Conservation (phyloP, 2,797 vertebrate species). For the Mycteria americana region DNA sequence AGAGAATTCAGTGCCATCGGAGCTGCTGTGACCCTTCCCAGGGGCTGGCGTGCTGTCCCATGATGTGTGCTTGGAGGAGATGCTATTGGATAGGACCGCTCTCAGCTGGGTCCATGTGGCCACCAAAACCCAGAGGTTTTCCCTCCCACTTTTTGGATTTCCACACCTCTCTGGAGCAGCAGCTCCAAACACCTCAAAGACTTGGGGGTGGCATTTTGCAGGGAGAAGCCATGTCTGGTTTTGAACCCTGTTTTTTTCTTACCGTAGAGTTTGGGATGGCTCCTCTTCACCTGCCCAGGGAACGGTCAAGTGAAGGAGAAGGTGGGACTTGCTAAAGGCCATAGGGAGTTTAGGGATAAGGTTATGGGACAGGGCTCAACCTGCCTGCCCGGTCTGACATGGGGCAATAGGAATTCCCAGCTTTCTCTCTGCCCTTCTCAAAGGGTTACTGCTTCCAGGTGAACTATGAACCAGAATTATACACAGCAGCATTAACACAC, state of each 20-base stretch:
- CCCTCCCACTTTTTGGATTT: background rate
- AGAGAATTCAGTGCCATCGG: fast-evolving
- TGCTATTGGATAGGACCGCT: background rate
- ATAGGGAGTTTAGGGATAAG: background rate
- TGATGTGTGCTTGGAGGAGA: background rate
- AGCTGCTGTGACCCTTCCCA: background rate
- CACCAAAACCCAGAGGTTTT: background rate
- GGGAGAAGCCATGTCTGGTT: background rate
- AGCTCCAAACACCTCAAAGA: background rate
- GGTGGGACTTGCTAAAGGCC: background rate
- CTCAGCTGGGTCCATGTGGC: background rate
- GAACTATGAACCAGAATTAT: background rate
- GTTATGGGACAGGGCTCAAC: background rate
- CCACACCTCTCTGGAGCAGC: background rate
- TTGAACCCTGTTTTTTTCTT: background rate
- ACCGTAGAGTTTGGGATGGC: fast-evolving
- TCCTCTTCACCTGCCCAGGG: background rate
- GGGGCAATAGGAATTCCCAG: background rate
- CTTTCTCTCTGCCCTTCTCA: background rate
- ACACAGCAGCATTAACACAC: background rate
- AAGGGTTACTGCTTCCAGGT: background rate
- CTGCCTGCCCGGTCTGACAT: fast-evolving
- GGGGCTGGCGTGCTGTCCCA: background rate
- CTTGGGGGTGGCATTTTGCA: background rate
- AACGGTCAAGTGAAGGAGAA: background rate